phyloP scores from a whole-genome alignment of 2,113 vertebrate species.

The Paratilapia polleni region DNA sequence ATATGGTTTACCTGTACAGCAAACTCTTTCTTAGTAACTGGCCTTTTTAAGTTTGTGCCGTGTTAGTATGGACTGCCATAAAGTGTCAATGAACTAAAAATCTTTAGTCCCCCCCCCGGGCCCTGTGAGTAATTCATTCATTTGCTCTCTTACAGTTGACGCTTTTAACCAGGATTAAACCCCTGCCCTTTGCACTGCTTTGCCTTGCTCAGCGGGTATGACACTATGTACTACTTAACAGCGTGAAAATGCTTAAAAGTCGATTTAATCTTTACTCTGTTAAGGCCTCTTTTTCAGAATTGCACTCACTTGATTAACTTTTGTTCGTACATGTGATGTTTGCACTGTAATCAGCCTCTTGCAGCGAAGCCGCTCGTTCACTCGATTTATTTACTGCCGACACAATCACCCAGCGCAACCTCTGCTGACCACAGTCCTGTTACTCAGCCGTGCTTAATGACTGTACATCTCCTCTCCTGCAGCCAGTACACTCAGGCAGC shows the following conservation, averaged over 20 bases:
- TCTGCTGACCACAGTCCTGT: slow-evolving; percentile 27
- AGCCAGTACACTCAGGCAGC: slow-evolving; percentile 11
- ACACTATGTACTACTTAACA: background rate
- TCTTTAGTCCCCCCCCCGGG: too few relatives aligned
- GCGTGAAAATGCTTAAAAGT: background rate
- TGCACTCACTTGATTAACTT: background rate
- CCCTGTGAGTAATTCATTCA: background rate
- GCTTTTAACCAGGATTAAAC: slow-evolving; percentile 6
- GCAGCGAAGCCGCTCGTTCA: background rate
- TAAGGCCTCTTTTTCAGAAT: background rate
- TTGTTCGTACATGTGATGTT: background rate
- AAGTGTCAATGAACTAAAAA: background rate
- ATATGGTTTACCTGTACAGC: background rate
- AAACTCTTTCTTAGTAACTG: background rate
- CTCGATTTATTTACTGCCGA: slow-evolving; percentile 31
- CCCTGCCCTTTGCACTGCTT: background rate
- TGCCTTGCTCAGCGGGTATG: background rate
- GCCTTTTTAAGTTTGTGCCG: background rate
- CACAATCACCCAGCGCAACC: slow-evolving; percentile 24
- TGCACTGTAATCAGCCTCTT: background rate
- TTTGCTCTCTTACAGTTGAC: background rate
- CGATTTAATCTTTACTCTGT: background rate
- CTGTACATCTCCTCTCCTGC: background rate
- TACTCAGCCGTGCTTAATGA: slow-evolving; percentile 9
- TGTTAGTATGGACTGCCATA: background rate